Conservation (phyloP, 1,140 invertebrate species). For the Ips typographus region DNA sequence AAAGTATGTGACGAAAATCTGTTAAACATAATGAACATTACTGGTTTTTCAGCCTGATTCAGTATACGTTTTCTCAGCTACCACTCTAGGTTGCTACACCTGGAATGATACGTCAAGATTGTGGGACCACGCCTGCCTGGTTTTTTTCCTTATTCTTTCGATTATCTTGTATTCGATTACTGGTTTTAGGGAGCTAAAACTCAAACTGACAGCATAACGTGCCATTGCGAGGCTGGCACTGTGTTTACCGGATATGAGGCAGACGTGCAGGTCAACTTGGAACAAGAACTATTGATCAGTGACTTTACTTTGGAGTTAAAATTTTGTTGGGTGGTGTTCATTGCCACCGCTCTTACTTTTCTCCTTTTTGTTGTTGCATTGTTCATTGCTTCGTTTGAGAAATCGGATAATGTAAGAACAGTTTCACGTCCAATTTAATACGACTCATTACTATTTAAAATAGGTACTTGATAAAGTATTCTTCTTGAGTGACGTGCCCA, state of each 20-base stretch:
- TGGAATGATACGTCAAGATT: conserved; percentile 27
- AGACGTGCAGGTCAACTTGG: conserved; percentile 22
- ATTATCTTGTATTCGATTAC: conserved; percentile 4
- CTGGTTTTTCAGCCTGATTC: no score
- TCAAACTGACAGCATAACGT: conserved; percentile 2
- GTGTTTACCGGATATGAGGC: conserved; percentile 20
- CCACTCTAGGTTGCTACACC: conserved; percentile 20
- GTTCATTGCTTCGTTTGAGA: conserved; percentile 14
- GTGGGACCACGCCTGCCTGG: conserved; percentile 27
- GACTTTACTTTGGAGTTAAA: conserved; percentile 26
- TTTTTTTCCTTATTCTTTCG: neutral
- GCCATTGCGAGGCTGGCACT: conserved; percentile 24
- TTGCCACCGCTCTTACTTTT: conserved; percentile 22
- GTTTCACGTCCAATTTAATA: conserved; percentile 6
- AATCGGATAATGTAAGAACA: conserved; percentile 11
- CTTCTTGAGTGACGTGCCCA: conserved; percentile 36
- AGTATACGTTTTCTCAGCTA: conserved; percentile 13
- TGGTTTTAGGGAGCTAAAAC: neutral
- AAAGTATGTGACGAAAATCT: no score
- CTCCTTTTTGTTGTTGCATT: conserved; percentile 27
- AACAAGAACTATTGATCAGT: conserved; percentile 6
- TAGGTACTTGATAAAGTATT: conserved; percentile 30
- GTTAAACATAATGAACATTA: no score
- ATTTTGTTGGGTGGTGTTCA: conserved; percentile 33
- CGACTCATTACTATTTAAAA: neutral